Evolutionary conservation across 1,140 invertebrate species (phyloP).

Genomic region (Vollenhovia emeryi): DNA sequence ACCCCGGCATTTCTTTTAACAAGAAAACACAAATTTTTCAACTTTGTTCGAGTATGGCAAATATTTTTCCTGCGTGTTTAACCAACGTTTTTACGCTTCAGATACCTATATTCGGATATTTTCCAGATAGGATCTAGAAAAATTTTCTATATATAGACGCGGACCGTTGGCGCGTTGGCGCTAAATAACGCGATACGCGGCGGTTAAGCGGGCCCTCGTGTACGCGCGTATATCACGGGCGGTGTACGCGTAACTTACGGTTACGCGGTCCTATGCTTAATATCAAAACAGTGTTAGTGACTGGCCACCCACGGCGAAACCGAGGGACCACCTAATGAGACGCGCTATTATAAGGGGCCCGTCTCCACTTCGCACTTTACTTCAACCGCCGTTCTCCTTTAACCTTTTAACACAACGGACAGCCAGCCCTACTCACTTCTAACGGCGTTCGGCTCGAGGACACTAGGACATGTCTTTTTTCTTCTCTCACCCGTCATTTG

Average conservation of each 20-base stretch:
- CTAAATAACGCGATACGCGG: slow-evolving; percentile 74
- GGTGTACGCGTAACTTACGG: slow-evolving; percentile 58
- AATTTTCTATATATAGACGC: slow-evolving; percentile 31
- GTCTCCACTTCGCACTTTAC: slow-evolving; percentile 74
- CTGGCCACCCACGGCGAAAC: slow-evolving; percentile 68
- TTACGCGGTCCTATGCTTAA: slow-evolving; percentile 76
- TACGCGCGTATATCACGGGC: slow-evolving; percentile 70
- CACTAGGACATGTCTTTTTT: background rate
- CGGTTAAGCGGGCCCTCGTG: slow-evolving; percentile 67
- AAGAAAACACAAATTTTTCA: too few relatives aligned
- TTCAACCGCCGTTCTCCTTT: slow-evolving; percentile 68
- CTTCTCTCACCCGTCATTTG: background rate
- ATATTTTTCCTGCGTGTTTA: background rate
- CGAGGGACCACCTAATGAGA: slow-evolving; percentile 71
- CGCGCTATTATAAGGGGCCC: slow-evolving; percentile 73
- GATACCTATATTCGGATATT: background rate
- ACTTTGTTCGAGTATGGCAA: background rate
- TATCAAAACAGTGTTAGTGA: slow-evolving; percentile 83
- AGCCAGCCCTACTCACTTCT: slow-evolving; percentile 78
- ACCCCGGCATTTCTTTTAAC: too few relatives aligned
- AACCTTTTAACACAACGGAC: slow-evolving; percentile 62
- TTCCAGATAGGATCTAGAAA: background rate
- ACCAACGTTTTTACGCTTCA: background rate
- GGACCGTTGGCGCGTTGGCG: slow-evolving; percentile 51
- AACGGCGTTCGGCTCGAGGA: slow-evolving; percentile 61